Evolutionary conservation across 2,797 vertebrate genomes (phyloP).

Genomic region (Hapalemur alaotrensis): DNA sequence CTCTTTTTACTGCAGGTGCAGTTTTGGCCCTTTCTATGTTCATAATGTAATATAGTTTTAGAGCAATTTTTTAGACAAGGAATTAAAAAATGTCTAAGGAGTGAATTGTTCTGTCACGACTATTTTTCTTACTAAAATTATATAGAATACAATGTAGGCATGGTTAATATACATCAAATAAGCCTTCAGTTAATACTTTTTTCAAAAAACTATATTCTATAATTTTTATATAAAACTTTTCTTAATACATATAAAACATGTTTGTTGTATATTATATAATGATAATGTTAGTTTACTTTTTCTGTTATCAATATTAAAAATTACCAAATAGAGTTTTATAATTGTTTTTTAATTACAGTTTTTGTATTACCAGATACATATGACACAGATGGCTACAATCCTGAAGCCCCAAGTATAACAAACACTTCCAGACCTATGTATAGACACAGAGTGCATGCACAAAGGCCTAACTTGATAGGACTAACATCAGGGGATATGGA

Average conservation of each 20-base stretch:
- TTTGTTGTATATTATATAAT: not conserved
- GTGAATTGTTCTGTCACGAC: not conserved
- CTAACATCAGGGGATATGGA: conserved; percentile 96
- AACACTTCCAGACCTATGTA: conserved; percentile 94
- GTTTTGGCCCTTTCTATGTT: conserved; percentile 79
- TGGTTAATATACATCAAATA: conserved; percentile 30
- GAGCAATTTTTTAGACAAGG: conserved; percentile 15
- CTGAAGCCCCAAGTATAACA: conserved; percentile 98
- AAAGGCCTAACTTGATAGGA: conserved; percentile 98
- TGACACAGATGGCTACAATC: conserved; percentile 97
- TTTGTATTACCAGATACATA: conserved; percentile 91
- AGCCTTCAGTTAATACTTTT: not conserved
- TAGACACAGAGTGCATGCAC: conserved; percentile 94
- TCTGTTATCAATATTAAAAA: conserved; percentile 53
- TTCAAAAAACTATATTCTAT: not conserved
- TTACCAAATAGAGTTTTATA: conserved; percentile 72
- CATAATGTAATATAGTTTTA: not conserved
- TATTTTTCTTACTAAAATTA: conserved; percentile 47
- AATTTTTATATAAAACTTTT: not conserved
- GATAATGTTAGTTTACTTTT: conserved; percentile 51
- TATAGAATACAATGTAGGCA: not conserved
- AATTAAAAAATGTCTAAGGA: conserved; percentile 23
- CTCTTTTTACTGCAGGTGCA: conserved; percentile 92
- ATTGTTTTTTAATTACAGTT: conserved; percentile 86
- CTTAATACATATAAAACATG: not conserved